Percentiles rank a stretch among this genome's conserved stretches.
phyloP scores from a whole-genome alignment of 2,797 vertebrate genomes.

The Sus cebifrons region DNA sequence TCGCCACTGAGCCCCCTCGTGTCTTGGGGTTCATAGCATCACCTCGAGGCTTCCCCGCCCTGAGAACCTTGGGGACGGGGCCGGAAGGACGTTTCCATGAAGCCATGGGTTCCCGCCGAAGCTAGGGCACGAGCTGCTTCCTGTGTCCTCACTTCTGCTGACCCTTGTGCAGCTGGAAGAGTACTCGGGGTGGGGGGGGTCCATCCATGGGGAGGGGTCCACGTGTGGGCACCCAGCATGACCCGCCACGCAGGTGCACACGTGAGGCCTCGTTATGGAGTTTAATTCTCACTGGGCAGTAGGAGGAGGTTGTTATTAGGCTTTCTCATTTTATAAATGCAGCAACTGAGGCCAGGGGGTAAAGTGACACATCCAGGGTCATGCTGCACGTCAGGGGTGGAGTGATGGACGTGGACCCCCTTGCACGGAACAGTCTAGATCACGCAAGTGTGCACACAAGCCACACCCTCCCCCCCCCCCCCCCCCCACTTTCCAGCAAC shows the following conservation, averaged over 20 bases:
- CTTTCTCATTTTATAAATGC: neutral
- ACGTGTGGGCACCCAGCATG: rapidly evolving
- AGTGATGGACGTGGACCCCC: rapidly evolving
- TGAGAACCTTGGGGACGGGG: neutral
- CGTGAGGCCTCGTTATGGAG: rapidly evolving
- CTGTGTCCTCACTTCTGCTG: neutral
- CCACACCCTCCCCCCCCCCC: neutral
- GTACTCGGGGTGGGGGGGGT: neutral
- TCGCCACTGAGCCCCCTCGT: neutral
- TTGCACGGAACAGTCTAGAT: rapidly evolving
- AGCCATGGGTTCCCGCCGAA: neutral
- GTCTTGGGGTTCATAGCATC: rapidly evolving
- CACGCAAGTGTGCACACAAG: neutral
- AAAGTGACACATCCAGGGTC: neutral
- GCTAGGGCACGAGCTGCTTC: neutral
- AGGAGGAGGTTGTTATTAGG: neutral
- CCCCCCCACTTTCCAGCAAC: neutral
- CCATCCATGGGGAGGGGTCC: neutral
- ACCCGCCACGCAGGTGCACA: rapidly evolving
- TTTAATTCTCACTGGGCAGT: neutral
- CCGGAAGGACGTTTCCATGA: neutral
- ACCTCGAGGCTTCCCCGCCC: neutral
- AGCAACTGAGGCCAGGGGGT: neutral
- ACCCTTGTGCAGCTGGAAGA: neutral
- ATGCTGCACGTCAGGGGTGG: neutral